These are phyloP conservation scores for Drosophila athabasca DNA, from an alignment of 1,140 invertebrate species.

Conservation along the genomic window DNA sequence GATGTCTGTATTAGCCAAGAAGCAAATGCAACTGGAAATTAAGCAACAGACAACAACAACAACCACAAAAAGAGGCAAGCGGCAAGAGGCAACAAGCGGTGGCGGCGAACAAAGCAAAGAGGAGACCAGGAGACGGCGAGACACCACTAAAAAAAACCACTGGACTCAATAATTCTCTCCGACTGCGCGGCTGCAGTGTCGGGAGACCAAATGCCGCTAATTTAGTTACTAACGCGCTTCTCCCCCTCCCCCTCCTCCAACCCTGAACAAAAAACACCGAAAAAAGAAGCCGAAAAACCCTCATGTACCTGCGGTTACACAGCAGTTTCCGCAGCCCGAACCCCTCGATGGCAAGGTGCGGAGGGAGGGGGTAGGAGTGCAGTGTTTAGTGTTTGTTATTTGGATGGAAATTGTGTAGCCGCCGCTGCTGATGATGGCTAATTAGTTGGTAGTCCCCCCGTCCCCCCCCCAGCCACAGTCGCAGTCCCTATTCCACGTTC, in stretches of 20 bases:
- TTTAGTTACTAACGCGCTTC: slow-evolving; percentile 70
- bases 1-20: slow-evolving; percentile 76
- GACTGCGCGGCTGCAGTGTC: slow-evolving; percentile 5
- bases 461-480: not conserved
- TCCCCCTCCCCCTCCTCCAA: not conserved
- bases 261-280: not conserved
- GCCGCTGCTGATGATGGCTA: slow-evolving; percentile 76
- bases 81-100: too few species aligned
- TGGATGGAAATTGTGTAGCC: slow-evolving; percentile 62
- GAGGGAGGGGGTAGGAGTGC: slow-evolving; percentile 39
- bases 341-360: not conserved
- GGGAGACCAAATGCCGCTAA: slow-evolving; percentile 57
- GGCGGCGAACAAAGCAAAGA: slow-evolving; percentile 14
- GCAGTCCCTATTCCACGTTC: not conserved
- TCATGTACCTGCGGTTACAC: slow-evolving; percentile 72
- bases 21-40: slow-evolving; percentile 71
- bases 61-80: not conserved
- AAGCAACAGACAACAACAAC: slow-evolving; percentile 50
- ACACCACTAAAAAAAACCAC: slow-evolving; percentile 27
- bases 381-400: slow-evolving; percentile 41
- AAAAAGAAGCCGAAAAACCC: slow-evolving; percentile 33
- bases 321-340: slow-evolving; percentile 2
- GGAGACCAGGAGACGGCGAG: slow-evolving; percentile 6
- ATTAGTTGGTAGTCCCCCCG: slow-evolving; percentile 50
- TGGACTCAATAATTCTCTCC: slow-evolving; percentile 35